Evolutionary conservation across 1,140 invertebrate genomes (phyloP).

Genomic region (Zaprionus ghesquierei): DNA sequence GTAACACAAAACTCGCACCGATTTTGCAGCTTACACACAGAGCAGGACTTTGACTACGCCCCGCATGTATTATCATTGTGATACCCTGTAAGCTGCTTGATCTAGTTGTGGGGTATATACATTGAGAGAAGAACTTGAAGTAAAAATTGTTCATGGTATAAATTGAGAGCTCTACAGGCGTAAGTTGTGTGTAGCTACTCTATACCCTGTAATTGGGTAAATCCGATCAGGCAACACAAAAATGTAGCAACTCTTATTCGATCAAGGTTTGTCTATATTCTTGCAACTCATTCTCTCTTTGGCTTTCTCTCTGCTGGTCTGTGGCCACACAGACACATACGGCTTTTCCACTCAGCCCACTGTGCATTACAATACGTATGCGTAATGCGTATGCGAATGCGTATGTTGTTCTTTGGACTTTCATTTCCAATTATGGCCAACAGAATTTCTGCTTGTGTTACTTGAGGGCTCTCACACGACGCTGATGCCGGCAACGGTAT

Average conservation of each 20-base stretch:
- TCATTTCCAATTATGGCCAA: slow-evolving; percentile 16
- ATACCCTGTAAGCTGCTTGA: not conserved
- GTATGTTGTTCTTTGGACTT: slow-evolving; percentile 7
- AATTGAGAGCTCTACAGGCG: no score
- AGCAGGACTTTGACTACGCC: not conserved
- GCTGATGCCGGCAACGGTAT: not conserved
- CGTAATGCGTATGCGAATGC: not conserved
- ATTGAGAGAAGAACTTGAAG: not conserved
- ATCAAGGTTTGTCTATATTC: not conserved
- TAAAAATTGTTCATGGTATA: not conserved
- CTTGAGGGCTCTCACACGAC: not conserved
- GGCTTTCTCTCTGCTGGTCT: not conserved
- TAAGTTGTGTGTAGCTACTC: not conserved
- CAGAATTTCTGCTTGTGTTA: not conserved
- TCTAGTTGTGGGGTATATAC: no score
- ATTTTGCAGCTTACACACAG: not conserved
- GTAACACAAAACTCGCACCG: not conserved
- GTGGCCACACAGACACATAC: not conserved
- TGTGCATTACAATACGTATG: not conserved
- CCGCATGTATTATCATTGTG: not conserved
- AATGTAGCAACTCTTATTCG: not conserved
- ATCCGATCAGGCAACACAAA: no score
- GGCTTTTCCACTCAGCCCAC: not conserved
- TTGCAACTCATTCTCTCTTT: not conserved
- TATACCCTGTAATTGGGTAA: no score